A percentile compares a stretch with the other conserved stretches of the same genome.
Conservation (phyloP, 1,140 invertebrate species). For the Uloborus diversus region DNA sequence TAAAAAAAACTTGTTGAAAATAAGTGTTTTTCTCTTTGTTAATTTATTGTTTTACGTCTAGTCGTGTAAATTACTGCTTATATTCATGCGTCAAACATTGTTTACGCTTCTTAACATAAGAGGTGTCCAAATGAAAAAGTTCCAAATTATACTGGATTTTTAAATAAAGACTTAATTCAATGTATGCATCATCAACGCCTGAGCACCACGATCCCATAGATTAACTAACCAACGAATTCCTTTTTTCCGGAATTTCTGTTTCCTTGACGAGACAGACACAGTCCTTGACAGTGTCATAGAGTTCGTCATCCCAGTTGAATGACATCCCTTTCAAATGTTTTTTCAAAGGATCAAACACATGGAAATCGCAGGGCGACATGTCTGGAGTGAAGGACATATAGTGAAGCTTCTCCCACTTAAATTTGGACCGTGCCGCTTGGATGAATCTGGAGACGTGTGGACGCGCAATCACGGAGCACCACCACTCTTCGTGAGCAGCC, state of each 20-base stretch:
- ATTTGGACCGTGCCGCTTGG: not conserved
- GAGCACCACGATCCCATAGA: not conserved
- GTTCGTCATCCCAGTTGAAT: not conserved
- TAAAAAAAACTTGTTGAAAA: too few species aligned
- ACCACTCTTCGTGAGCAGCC: constrained; percentile 20
- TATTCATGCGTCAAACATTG: too few species aligned
- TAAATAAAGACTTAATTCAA: constrained; percentile 6
- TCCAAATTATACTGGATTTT: not conserved
- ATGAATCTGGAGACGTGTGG: not conserved
- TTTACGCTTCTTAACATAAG: too few species aligned
- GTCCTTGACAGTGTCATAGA: constrained; percentile 2
- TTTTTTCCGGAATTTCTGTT: not conserved
- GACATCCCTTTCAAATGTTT: constrained; percentile 3
- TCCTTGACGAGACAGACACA: not conserved
- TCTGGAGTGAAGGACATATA: constrained; percentile 38
- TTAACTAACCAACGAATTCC: not conserved
- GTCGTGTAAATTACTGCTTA: too few species aligned
- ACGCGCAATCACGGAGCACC: constrained; percentile 1
- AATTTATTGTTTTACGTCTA: too few species aligned
- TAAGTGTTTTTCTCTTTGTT: too few species aligned
- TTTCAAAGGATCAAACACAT: constrained; percentile 47
- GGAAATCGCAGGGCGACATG: constrained; percentile 41
- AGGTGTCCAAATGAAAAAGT: not conserved
- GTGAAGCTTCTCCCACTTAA: constrained; percentile 24
- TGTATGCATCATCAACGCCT: not conserved